A percentile compares a stretch with the other conserved stretches of the same genome.
Evolutionary conservation across 2,797 vertebrate species (phyloP).

Genomic region (Phalanger gymnotis): DNA sequence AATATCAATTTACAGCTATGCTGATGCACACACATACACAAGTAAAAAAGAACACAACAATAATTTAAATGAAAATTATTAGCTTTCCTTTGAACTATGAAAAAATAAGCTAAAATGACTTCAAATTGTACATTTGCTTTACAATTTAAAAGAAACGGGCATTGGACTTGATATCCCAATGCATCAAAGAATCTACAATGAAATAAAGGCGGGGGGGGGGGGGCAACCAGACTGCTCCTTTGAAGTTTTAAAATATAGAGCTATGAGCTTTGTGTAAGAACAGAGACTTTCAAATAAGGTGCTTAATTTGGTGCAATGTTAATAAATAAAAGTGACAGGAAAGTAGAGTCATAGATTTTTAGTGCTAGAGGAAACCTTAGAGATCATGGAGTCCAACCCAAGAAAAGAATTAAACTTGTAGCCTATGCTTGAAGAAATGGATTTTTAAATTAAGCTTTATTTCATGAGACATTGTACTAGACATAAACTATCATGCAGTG

Average conservation of each 20-base stretch:
- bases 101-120: conserved; percentile 31
- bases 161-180: conserved; percentile 57
- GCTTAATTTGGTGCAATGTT: conserved; percentile 29
- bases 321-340: conserved; percentile 1
- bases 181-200: conserved; percentile 48
- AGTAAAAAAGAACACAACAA: conserved; percentile 39
- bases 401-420: neutral
- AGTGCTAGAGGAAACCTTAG: neutral
- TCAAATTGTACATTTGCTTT: conserved; percentile 55
- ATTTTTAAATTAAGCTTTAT: conserved; percentile 32
- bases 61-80: conserved; percentile 34
- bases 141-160: conserved; percentile 57
- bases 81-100: conserved; percentile 17
- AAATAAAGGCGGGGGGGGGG: neutral
- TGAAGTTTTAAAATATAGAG: conserved; percentile 54
- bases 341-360: conserved; percentile 1
- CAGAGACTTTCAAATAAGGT: conserved; percentile 33
- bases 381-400: neutral
- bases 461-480: conserved; percentile 21
- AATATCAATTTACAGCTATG: conserved; percentile 25
- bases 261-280: conserved; percentile 55
- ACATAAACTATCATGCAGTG: neutral
- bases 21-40: neutral
- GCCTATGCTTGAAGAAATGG: neutral
- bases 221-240: conserved; percentile 11